Conservation (phyloP, 2,797 vertebrate species). For the Alectoris magna region DNA sequence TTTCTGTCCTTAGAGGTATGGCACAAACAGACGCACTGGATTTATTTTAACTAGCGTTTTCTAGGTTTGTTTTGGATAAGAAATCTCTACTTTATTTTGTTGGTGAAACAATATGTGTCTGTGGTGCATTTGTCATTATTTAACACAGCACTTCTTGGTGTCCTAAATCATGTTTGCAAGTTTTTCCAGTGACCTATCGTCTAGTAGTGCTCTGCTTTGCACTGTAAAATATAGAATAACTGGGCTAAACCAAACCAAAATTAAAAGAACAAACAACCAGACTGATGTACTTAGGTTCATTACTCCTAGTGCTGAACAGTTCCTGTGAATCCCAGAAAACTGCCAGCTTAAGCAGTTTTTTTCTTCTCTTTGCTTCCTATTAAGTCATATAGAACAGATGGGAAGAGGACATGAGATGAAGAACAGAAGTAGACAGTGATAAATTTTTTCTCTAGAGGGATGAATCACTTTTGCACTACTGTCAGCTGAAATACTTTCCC, state of each 20-base stretch:
- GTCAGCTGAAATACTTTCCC: slow-evolving; percentile 51
- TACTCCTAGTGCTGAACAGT: neutral
- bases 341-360: slow-evolving; percentile 16
- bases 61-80: neutral
- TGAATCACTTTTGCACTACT: slow-evolving; percentile 53
- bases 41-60: neutral
- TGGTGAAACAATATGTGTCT: neutral
- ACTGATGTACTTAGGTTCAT: neutral
- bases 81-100: neutral
- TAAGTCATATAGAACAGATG: slow-evolving; percentile 58
- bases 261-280: neutral
- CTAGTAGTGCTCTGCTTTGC: neutral
- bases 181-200: neutral
- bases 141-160: neutral
- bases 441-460: slow-evolving; percentile 40
- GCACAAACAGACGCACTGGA: neutral
- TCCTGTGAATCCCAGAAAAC: neutral
- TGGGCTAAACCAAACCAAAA: neutral
- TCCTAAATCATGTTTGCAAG: neutral
- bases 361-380: slow-evolving; percentile 32
- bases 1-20: neutral
- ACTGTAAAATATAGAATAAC: neutral
- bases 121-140: neutral
- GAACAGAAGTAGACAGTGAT: slow-evolving; percentile 56
- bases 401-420: slow-evolving; percentile 43